phyloP scores from a whole-genome alignment of 2,888 invertebrate species.

The Eumacrocentrus americanus region DNA sequence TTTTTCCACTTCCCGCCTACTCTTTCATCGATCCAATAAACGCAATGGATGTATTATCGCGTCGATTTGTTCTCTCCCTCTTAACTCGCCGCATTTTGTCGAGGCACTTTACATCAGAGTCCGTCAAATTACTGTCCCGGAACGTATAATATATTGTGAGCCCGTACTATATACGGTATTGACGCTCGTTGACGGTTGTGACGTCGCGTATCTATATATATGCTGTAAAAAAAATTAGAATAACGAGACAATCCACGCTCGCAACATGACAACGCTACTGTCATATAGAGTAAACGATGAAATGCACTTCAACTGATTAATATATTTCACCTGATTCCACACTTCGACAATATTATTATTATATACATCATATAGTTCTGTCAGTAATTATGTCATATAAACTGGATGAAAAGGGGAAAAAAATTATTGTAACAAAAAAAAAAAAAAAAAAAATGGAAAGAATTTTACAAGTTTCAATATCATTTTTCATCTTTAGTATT shows the following conservation, averaged over 20 bases:
- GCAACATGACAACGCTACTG: not conserved
- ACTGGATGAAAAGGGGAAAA: too few species aligned
- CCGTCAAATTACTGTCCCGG: constrained; percentile 22
- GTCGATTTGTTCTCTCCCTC: constrained; percentile 12
- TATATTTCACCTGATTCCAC: not conserved
- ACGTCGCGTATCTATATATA: not conserved
- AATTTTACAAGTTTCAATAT: too few species aligned
- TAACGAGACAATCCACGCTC: not conserved
- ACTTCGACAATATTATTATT: not conserved
- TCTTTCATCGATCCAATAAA: constrained; percentile 39
- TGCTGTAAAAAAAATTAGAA: not conserved
- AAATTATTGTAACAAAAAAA: too few species aligned
- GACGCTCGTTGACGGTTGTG: not conserved
- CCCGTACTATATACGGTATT: constrained; percentile 12
- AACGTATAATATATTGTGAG: constrained; percentile 20
- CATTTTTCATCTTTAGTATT: too few species aligned
- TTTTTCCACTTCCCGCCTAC: constrained; percentile 28
- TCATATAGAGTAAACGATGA: not conserved
- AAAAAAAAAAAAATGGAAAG: too few species aligned
- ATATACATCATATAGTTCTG: not conserved
- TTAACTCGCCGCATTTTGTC: constrained; percentile 10
- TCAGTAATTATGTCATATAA: too few species aligned
- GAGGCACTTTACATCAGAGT: constrained; percentile 15
- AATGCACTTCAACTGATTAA: not conserved
- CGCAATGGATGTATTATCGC: constrained; percentile 35